Evolutionary conservation across 2,888 invertebrate genomes (phyloP), one percentile per base, ranked within the genome.

Genomic region (Eurytoma californica): DNA sequence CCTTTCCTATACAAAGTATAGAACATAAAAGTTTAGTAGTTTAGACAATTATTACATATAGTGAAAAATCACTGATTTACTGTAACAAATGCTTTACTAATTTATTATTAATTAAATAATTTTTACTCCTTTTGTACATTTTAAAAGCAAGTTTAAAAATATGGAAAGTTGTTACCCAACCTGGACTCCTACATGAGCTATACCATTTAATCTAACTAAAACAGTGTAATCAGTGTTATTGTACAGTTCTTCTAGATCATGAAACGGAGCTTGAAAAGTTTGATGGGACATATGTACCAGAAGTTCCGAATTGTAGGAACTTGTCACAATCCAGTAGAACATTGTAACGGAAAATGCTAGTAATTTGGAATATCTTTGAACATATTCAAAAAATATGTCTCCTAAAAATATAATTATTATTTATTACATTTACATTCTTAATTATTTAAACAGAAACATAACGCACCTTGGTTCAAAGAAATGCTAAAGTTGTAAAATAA

Each of bases 381-480:
- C 12, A n/a, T 60, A 60, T 60, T 57, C 14, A 20, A 57, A 69
- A 20, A 57, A 13, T 0, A 39, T 3, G 18, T 69, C 57, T 57
- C 69, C 69, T 57, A 30, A 53, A 14, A 16, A 53, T 53, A 4
- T n/a, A 16, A n/a, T n/a, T 53, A n/a, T 16, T n/a, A 53, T 13
- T 53, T 53, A 53, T n/a, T 16, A 53, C 2, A 14, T 53, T 53
- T 39, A 9, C 9, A 9, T 39, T 9, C 39, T 39, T 1, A 39
- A 9, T 9, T 9, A 53, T 67, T 63, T 51, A 60, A 30, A 51
- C 28, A 24, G 24, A 60, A 49, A 5, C 9, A 4, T 28, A 7
- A 58, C 74, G 76, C 69, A 83, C 86, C 80, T 79, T 86, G 86
- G 28, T 70, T 74, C 20, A 84, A 85, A n/a, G 84, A 57, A 24